Conservation (phyloP, 2,888 invertebrate species). For the Melanchra persicariae region DNA sequence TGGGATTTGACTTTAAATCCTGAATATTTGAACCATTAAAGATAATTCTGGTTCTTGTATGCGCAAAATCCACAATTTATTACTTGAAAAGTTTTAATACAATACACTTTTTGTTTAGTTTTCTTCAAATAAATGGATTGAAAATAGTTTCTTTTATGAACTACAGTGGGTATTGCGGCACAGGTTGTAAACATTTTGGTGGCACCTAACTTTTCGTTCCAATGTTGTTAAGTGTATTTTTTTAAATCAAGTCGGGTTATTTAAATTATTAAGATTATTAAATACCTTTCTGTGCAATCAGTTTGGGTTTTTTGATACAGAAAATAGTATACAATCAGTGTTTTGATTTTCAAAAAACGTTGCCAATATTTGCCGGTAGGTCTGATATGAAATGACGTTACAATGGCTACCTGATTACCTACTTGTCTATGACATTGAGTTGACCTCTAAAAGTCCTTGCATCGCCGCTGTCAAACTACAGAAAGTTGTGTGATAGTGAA, state of each 20-base stretch:
- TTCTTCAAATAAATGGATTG: not conserved
- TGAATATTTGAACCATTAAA: not conserved
- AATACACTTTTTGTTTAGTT: not conserved
- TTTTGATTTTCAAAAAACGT: constrained; percentile 22
- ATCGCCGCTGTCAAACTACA: constrained; percentile 78
- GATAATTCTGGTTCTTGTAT: not conserved
- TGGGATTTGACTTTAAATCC: not conserved
- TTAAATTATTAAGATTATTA: not conserved
- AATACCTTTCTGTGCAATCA: not conserved
- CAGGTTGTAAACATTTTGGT: constrained; percentile 56
- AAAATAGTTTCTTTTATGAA: not conserved
- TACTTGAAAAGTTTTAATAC: not conserved
- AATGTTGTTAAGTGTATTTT: not conserved
- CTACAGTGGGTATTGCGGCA: not conserved
- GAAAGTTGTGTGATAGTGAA: constrained; percentile 52
- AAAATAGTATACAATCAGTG: constrained; percentile 7
- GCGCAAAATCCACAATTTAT: not conserved
- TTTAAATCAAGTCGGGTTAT: not conserved
- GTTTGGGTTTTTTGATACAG: not conserved
- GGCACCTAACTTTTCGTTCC: not conserved
- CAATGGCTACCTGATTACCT: constrained; percentile 68
- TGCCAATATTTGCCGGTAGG: constrained; percentile 26
- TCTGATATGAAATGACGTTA: constrained; percentile 53
- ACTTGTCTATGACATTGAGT: constrained; percentile 82
- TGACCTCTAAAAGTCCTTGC: constrained; percentile 84